Percentiles rank a stretch among this genome's conserved stretches.
phyloP scores from a whole-genome alignment of 2,797 vertebrate genomes.

The Mionectes olivaceus region DNA sequence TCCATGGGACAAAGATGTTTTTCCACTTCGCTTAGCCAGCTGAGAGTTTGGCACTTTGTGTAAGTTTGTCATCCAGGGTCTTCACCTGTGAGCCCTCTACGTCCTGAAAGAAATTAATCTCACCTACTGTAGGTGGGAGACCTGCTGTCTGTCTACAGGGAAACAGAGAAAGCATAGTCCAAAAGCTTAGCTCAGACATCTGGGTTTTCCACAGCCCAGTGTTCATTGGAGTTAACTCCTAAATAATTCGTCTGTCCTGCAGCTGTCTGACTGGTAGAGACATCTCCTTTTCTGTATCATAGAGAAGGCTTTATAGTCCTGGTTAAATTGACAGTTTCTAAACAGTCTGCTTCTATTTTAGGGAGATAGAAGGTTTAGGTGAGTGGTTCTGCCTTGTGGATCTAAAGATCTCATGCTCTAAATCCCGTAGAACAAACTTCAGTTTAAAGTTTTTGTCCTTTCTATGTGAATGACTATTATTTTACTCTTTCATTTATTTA shows the following conservation, averaged over 20 bases:
- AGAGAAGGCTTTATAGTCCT: background rate
- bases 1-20: background rate
- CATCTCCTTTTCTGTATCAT: background rate
- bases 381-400: background rate
- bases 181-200: background rate
- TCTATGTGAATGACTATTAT: background rate
- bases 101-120: background rate
- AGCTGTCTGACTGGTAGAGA: background rate
- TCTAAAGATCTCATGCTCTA: background rate
- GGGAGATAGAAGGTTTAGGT: background rate
- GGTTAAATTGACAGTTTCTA: background rate
- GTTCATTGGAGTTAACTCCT: background rate
- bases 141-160: background rate
- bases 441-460: background rate
- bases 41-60: background rate
- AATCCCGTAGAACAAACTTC: background rate
- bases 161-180: background rate
- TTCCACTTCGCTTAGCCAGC: background rate
- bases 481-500: background rate
- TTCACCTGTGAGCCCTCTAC: background rate
- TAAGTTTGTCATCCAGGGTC: background rate
- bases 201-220: background rate
- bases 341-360: background rate
- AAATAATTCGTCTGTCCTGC: background rate
- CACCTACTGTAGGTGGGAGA: background rate